Evolutionary conservation across 2,888 invertebrate species (phyloP), one percentile per base, ranked within the genome.

Genomic region (Drosophila anomalipes): DNA sequence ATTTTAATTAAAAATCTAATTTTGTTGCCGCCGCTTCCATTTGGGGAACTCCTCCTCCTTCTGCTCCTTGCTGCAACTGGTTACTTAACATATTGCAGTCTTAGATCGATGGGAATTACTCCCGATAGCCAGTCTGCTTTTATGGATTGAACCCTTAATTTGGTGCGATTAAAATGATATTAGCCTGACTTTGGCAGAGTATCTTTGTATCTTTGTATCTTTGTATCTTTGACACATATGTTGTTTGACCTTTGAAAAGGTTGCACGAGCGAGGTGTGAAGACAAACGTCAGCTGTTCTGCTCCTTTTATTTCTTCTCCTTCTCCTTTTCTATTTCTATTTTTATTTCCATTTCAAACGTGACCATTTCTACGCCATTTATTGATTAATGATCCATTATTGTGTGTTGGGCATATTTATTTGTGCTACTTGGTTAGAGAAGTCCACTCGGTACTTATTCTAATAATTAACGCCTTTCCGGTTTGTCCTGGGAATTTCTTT

Each of bases 1-100:
- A 93, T 93, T 93, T 93, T 93, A 93, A 93, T 93, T 93, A 93
- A 93, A 93, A 93, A 92, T 93, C 92, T 91, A 93, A 93, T 93
- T 93, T 93, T 92, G 82, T 82, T 74, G 74, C 71, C 53, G 67
- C 79, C 73, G 66, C n/a, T 56, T 39, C 22, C n/a, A 14, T 32
- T 35, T 57, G 30, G 51, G 32, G 22, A 35, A 47, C 4, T 22
- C 4, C 56, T 54, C 10, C 33, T 67, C 64, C 81, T 65, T 73
- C 77, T 58, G 37, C 66, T 61, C 60, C 54, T 57, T 44, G 37
- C 14, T 16, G 62, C 59, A 59, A 62, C 66, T 68, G 58, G 62
- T 74, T 79, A 72, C 51, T 86, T 82, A 74, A 80, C 80, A 74
- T 84, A 77, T 75, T 76, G 66, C 70, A 66, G 70, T 59, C 33